Conservation (phyloP, 1,140 invertebrate genomes). For the Magallana angulata region DNA sequence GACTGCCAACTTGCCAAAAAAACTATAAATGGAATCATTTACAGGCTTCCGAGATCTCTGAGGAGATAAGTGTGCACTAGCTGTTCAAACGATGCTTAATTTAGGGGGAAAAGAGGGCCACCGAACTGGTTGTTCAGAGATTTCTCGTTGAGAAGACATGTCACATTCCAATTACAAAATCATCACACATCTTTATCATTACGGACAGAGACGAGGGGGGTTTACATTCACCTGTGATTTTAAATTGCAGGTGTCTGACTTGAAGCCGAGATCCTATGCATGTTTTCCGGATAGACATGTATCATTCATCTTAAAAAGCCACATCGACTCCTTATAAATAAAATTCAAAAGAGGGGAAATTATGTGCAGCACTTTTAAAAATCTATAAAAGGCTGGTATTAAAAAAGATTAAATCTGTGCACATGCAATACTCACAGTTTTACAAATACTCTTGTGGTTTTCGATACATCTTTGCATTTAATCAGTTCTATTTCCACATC, state of each 20-base stretch:
- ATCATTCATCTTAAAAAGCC: background rate
- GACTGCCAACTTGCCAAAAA: slow-evolving; percentile 2
- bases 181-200: slow-evolving; percentile 31
- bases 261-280: background rate
- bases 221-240: slow-evolving; percentile 23
- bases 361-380: background rate
- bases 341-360: background rate
- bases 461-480: background rate
- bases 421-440: background rate
- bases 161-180: background rate
- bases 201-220: background rate
- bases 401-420: background rate
- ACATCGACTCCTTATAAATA: background rate
- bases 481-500: background rate
- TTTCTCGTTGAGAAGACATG: slow-evolving; percentile 29
- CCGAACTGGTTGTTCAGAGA: slow-evolving; percentile 7
- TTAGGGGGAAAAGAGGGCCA: background rate
- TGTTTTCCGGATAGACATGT: background rate
- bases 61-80: background rate
- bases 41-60: background rate
- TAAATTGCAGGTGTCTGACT: slow-evolving; percentile 12
- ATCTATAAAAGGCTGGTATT: background rate
- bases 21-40: background rate
- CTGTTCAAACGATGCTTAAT: background rate
- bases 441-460: background rate